These are phyloP conservation scores for Mnemiopsis leidyi DNA, from an alignment of 37 sponge, comb jelly and placozoan species.

Conservation along the genomic window DNA sequence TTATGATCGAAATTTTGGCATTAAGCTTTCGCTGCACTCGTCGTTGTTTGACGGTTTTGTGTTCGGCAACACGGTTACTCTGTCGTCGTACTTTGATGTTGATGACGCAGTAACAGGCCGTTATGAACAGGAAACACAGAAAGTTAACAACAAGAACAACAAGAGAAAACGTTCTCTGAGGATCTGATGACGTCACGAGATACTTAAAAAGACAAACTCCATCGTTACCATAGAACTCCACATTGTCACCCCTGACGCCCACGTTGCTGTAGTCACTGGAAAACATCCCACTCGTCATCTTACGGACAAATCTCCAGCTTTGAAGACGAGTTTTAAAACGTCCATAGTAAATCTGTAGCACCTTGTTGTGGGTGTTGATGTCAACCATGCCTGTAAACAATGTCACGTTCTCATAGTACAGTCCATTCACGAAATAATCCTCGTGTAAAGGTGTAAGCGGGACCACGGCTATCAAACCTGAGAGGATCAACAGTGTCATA, in stretches of 20 bases:
- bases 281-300: background rate
- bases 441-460: background rate
- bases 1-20: background rate
- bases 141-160: background rate
- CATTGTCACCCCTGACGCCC: background rate
- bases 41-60: too few species aligned
- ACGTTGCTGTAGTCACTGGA: background rate
- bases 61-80: background rate
- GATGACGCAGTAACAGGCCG: background rate
- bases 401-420: background rate
- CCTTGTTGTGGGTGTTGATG: background rate
- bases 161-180: background rate
- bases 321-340: background rate
- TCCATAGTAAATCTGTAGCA: background rate
- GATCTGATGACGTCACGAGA: background rate
- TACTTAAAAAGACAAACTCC: constrained; percentile 27
- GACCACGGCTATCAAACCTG: background rate
- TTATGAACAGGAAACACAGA: constrained; percentile 13
- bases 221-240: constrained; percentile 19
- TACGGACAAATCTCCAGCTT: background rate
- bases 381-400: background rate
- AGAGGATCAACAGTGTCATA: background rate
- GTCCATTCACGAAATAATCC: constrained; percentile 6
- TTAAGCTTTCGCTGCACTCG: background rate
- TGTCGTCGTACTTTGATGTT: background rate